Base-by-base conservation (phyloP, 1,140 invertebrate species). In the Drosophila watanabei region DNA sequence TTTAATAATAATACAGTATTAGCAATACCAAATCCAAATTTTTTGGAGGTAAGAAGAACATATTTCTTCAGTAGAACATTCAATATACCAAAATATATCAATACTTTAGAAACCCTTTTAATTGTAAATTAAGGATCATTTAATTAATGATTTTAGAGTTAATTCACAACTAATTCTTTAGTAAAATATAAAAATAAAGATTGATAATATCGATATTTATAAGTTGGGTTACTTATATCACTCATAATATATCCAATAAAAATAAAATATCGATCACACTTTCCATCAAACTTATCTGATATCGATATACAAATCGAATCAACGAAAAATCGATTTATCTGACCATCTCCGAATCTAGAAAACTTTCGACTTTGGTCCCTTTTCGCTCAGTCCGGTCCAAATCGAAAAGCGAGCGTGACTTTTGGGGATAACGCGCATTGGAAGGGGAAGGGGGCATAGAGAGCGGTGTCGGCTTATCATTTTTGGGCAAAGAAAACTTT, bases 401-500 rank as follows among this genome's bases (percentile, higher is more conserved):
- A 84, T 81, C 71, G 79, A 81, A 77, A 81, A 72, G 16, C 62
- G 72, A 76, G 61, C 51, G 59, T 75, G 51, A 60, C 52, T 46
- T 54, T 45, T 32, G 14, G 58, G 54, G 30, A 66, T 30, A 48
- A 18, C 1, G 35, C 16, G 32, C 18, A 11, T n/a, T n/a, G n/a
- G n/a, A n/a, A n/a, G n/a, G 43, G 24, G 24, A 3, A 24, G 24
- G 14, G 16, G 16, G 56, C 35, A 39, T 35, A 20, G 33, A 30
- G 45, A 35, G 41, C 62, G 45, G 82, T 11, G 61, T 65, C n/a
- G 61, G 79, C 71, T 78, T 85, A 75, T 70, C 68, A 70, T 70
- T 80, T 77, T 80, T 60, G 14, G 58, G 58, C 58, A 77, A 62
- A 48, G n/a, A 69, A 82, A 82, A 79, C 58, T 82, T 86, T 62